These are phyloP conservation scores for Acleris cristana DNA, from an alignment of 2,888 invertebrate species.

Conservation along the genomic window DNA sequence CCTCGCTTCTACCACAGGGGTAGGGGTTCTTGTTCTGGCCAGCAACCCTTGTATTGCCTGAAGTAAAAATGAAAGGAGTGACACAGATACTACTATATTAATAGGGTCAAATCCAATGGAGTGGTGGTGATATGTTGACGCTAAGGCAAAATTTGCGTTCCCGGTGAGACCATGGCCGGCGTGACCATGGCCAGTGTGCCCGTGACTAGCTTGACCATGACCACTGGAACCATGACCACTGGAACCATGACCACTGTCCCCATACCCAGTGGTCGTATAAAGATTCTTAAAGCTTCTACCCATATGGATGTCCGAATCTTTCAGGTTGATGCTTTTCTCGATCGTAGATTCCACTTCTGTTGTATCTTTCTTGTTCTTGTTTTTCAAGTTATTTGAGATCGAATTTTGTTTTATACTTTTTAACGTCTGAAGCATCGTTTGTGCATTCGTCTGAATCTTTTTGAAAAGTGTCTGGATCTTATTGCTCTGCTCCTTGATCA, in stretches of 20 bases:
- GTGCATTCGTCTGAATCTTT: slow-evolving; percentile 71
- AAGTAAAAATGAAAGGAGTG: slow-evolving; percentile 72
- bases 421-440: slow-evolving; percentile 66
- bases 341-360: slow-evolving; percentile 40
- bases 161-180: slow-evolving; percentile 43
- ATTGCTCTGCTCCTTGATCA: slow-evolving; percentile 71
- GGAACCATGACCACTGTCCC: slow-evolving; percentile 48
- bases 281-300: slow-evolving; percentile 65
- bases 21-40: slow-evolving; percentile 64
- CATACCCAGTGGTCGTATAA: slow-evolving; percentile 65
- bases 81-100: slow-evolving; percentile 77
- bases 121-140: slow-evolving; percentile 73
- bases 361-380: slow-evolving; percentile 18
- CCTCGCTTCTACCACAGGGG: slow-evolving; percentile 71
- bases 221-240: slow-evolving; percentile 44
- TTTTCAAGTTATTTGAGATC: slow-evolving; percentile 30
- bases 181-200: slow-evolving; percentile 60
- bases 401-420: slow-evolving; percentile 57
- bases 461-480: slow-evolving; percentile 68
- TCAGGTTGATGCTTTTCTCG: slow-evolving; percentile 43
- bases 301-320: slow-evolving; percentile 44
- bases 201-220: slow-evolving; percentile 14
- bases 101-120: slow-evolving; percentile 81
- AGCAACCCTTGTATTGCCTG: slow-evolving; percentile 76
- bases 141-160: slow-evolving; percentile 56